Conservation (phyloP, 2,888 invertebrate species). For the Ethmia dodecea region DNA sequence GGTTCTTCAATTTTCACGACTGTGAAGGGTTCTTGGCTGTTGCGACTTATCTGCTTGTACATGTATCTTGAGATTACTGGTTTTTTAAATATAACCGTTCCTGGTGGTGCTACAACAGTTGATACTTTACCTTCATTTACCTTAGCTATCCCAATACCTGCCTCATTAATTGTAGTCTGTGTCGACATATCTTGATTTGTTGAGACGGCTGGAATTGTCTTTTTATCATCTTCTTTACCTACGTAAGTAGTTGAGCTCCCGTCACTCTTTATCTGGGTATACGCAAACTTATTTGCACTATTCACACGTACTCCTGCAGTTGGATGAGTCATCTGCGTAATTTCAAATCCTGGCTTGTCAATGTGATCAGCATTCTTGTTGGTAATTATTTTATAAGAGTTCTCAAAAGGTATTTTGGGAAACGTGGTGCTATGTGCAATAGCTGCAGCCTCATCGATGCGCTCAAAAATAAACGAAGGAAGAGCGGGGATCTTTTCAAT, state of each 20-base stretch:
- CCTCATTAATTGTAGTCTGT: too few species aligned
- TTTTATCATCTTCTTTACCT: not conserved
- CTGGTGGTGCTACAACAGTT: too few species aligned
- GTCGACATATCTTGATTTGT: too few species aligned
- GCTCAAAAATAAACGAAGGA: not conserved
- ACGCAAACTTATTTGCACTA: too few species aligned
- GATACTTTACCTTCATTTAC: too few species aligned
- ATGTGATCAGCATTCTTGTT: too few species aligned
- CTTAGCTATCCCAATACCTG: too few species aligned
- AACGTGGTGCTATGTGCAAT: too few species aligned
- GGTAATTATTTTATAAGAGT: not conserved
- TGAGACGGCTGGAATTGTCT: too few species aligned
- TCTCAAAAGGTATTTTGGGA: not conserved
- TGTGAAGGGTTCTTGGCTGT: slow-evolving; percentile 19
- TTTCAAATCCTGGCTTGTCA: too few species aligned
- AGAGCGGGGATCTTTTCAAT: not conserved
- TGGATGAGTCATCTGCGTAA: too few species aligned
- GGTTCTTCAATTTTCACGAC: slow-evolving; percentile 20
- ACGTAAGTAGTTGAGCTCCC: not conserved
- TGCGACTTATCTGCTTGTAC: slow-evolving; percentile 22
- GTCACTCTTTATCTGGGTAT: not conserved
- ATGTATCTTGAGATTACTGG: slow-evolving; percentile 19
- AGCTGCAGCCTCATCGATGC: slow-evolving; percentile 1
- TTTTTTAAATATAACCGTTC: slow-evolving; percentile 6
- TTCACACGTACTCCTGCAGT: too few species aligned